Base-by-base conservation (phyloP, 1,140 invertebrate genomes). In the Wasmannia auropunctata region DNA sequence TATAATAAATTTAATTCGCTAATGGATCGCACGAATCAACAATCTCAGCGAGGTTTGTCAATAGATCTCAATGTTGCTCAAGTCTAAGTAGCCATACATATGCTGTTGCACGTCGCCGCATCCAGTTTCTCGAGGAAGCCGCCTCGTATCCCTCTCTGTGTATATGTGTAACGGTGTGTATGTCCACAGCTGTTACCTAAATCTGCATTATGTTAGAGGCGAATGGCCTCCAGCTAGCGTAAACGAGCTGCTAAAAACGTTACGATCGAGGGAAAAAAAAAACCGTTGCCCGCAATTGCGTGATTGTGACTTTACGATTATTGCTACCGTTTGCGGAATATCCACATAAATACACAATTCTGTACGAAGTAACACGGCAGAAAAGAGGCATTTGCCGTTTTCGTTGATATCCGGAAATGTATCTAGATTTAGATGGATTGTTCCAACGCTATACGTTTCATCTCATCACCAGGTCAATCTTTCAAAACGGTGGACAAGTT, bases 181-280 rank as follows among this genome's bases (percentile, higher is more conserved):
- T 22, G 51, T 46, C 70, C 79, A 25, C 79, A 83, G 67, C 79
- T 83, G 79, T 83, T 83, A 83, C 79, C 67, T 83, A 74, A 83
- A 83, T 83, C 65, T 83, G 25, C 67, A 83, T 83, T 83, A 83
- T 60, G 67, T 14, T 34, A 65, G 8, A 58, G 37, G 67, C 51
- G n/a, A 83, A 83, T 72, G 67, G 67, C 37, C 28, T 58, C 40
- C 28, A 19, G 79, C n/a, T 14, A 43, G 79, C 51, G 67, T 40
- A 74, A 83, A 83, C 56, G 79, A 83, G 67, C 79, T 72, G 79
- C 67, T 74, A 43, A 81, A 72, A 72, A 56, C 79, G 65, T 81
- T 58, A 72, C 51, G 22, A 72, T 72, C 49, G 14, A 43, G n/a
- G n/a, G 51, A 14, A n/a, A 40, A 34, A 43, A 81, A 83, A 74